phyloP scores from a whole-genome alignment of 1,140 invertebrate species.

The Zelostemma sp. region DNA sequence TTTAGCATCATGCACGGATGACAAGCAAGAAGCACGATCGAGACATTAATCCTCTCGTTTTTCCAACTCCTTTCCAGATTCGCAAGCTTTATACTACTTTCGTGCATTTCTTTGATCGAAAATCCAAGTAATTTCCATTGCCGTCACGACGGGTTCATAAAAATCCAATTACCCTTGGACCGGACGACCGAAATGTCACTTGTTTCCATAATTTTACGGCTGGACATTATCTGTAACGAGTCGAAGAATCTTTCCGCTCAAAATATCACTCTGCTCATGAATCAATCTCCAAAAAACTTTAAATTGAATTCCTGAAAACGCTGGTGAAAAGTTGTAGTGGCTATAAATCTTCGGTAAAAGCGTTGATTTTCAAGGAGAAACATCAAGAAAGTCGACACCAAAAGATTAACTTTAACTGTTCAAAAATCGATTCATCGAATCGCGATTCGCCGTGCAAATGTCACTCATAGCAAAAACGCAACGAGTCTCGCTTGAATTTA shows the following conservation, averaged over 20 bases:
- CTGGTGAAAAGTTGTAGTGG: too few relatives aligned
- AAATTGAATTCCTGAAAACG: too few relatives aligned
- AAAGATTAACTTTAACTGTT: background rate
- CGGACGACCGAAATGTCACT: background rate
- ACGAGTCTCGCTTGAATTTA: background rate
- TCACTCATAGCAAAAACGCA: too few relatives aligned
- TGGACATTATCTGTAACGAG: constrained; percentile 8
- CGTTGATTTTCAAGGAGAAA: too few relatives aligned
- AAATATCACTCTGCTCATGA: too few relatives aligned
- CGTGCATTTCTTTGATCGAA: constrained; percentile 29
- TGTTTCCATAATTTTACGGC: constrained; percentile 21
- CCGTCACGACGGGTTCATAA: background rate
- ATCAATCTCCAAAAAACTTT: too few relatives aligned
- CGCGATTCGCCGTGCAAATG: background rate
- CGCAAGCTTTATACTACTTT: background rate
- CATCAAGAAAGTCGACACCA: background rate
- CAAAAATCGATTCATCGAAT: background rate
- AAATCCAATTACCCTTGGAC: background rate
- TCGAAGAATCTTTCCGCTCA: background rate
- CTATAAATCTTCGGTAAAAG: too few relatives aligned
- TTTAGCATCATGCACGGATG: background rate
- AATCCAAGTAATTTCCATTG: constrained; percentile 59
- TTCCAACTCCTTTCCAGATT: background rate
- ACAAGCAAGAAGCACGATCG: background rate
- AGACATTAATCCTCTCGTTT: constrained; percentile 3